Conservation (phyloP, 1,140 invertebrate species). For the Drosophila nebulosa region DNA sequence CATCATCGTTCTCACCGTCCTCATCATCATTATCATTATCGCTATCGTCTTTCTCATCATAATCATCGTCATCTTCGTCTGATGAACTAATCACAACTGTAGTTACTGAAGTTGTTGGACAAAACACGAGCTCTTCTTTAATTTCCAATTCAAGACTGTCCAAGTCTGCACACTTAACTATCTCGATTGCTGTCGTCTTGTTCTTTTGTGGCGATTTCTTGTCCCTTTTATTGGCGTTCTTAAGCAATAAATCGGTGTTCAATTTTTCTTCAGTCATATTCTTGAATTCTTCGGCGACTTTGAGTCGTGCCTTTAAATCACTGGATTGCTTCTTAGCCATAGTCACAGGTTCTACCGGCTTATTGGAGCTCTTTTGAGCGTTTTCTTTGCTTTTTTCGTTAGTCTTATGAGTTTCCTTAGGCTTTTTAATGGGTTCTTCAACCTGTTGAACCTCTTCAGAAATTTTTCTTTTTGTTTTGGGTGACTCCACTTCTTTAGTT, state of each 20-base stretch:
- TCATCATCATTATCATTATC: constrained; percentile 18
- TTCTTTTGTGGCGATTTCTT: neutral
- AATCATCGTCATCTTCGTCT: constrained; percentile 1
- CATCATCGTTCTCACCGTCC: neutral
- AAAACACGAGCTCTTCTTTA: neutral
- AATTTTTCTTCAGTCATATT: neutral
- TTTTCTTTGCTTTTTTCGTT: neutral
- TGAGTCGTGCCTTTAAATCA: constrained; percentile 28
- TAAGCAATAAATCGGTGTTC: neutral
- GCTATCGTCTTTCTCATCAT: neutral
- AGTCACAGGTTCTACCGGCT: neutral
- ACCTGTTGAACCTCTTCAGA: neutral
- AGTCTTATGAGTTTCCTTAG: neutral
- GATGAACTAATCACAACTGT: constrained; percentile 53
- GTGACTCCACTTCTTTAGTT: neutral
- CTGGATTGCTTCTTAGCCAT: constrained; percentile 24
- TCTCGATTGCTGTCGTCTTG: neutral
- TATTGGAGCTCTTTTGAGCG: neutral
- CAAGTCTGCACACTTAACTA: neutral
- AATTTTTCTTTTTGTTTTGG: neutral
- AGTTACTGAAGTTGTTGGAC: too few species aligned
- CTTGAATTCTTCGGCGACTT: constrained; percentile 31
- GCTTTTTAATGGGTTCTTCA: neutral
- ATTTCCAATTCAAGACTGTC: constrained; percentile 1
- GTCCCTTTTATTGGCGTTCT: neutral